Percentiles rank a stretch among this genome's conserved stretches.
These are phyloP conservation scores for Microdon myrmicae DNA, from an alignment of 2,888 invertebrate genomes.

Conservation along the genomic window DNA sequence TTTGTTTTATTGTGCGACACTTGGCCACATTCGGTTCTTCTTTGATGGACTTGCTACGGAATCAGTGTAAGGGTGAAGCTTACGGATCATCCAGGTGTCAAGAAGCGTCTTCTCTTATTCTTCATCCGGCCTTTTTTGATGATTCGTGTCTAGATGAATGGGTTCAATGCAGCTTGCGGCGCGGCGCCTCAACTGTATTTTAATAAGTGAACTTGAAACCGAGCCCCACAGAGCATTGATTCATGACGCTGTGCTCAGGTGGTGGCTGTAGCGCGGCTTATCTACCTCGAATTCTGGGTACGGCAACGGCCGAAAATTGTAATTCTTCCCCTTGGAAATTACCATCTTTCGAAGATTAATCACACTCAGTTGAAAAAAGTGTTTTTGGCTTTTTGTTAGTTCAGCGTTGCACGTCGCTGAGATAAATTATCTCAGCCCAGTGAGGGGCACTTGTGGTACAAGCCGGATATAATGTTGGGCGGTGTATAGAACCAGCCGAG, in stretches of 20 bases:
- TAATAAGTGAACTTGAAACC: conserved; percentile 29
- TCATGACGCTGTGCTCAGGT: background rate
- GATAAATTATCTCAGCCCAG: conserved; percentile 30
- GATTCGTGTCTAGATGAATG: conserved; percentile 29
- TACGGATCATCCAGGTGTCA: too few species aligned
- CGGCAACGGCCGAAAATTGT: conserved; percentile 15
- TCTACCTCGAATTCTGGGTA: too few species aligned
- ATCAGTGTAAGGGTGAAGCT: too few species aligned
- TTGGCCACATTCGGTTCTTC: too few species aligned
- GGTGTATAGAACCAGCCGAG: conserved; percentile 10
- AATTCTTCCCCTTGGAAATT: conserved; percentile 24
- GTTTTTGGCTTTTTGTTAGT: conserved; percentile 3
- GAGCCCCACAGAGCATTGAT: conserved; percentile 16
- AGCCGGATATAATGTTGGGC: conserved; percentile 14
- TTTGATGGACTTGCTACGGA: too few species aligned
- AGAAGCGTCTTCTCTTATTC: too few species aligned
- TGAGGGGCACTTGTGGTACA: conserved; percentile 33
- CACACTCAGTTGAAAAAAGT: conserved; percentile 9
- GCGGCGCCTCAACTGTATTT: conserved; percentile 9
- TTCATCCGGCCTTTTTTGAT: too few species aligned
- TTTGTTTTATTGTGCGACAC: too few species aligned
- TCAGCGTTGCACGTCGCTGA: conserved; percentile 7
- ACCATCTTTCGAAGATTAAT: conserved; percentile 34
- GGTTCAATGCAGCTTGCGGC: conserved; percentile 18
- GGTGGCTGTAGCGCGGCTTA: background rate